Percentiles rank a stretch among this genome's conserved stretches.
These are phyloP conservation scores for Heliconius ethilla DNA, from an alignment of 2,888 invertebrate species.

Conservation along the genomic window DNA sequence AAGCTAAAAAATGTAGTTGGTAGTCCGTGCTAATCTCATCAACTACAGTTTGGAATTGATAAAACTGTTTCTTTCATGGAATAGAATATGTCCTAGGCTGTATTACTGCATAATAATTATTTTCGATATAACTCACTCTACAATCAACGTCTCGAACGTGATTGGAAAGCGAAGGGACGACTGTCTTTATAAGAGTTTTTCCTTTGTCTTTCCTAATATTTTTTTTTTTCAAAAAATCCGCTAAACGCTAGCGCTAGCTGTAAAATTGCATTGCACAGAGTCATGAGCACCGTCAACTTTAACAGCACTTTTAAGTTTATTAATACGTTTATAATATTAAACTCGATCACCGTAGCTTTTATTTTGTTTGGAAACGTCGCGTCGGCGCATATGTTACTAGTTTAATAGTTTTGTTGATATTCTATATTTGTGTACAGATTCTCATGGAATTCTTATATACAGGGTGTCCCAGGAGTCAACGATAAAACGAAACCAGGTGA, in stretches of 20 bases:
- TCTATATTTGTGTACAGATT: not conserved
- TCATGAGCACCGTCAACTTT: constrained; percentile 39
- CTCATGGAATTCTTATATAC: not conserved
- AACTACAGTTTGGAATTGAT: not conserved
- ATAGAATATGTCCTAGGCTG: too few species aligned
- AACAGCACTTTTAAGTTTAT: constrained; percentile 42
- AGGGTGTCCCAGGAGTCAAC: too few species aligned
- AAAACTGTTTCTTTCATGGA: too few species aligned
- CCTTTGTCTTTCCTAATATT: too few species aligned
- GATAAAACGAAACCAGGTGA: too few species aligned
- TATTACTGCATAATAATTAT: too few species aligned
- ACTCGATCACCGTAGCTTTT: constrained; percentile 4
- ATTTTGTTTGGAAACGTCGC: not conserved
- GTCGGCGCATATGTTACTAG: constrained; percentile 6
- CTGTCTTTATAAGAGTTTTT: too few species aligned
- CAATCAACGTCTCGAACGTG: too few species aligned
- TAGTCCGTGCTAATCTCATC: not conserved
- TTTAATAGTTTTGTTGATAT: constrained; percentile 3
- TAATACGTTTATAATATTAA: constrained; percentile 35
- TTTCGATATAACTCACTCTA: too few species aligned
- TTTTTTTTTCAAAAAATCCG: not conserved
- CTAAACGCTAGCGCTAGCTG: constrained; percentile 30
- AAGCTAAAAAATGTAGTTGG: not conserved
- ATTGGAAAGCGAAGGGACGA: too few species aligned
- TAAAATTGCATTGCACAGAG: constrained; percentile 14